Percentiles rank a stretch among this genome's conserved stretches.
These are phyloP conservation scores for Psittacula cyanocephala DNA, from an alignment of 2,113 vertebrate species.

Conservation along the genomic window DNA sequence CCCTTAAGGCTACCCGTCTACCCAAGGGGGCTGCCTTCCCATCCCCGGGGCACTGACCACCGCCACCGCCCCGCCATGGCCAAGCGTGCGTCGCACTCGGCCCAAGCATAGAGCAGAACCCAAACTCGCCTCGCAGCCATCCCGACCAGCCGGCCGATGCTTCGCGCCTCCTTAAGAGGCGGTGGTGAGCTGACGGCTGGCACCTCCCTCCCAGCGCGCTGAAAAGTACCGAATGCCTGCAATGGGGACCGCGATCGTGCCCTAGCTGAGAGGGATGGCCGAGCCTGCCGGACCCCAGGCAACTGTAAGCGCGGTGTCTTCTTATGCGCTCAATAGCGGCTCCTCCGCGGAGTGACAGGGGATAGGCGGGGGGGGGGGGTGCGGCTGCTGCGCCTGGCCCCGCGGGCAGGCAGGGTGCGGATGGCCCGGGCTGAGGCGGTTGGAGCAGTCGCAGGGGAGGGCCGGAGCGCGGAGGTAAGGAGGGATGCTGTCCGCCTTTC, in stretches of 20 bases:
- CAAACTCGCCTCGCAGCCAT: background rate
- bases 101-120: background rate
- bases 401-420: background rate
- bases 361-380: too few species aligned
- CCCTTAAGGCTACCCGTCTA: background rate
- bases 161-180: background rate
- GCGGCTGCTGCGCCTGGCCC: too few species aligned
- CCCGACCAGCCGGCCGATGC: fast-evolving
- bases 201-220: background rate
- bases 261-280: background rate
- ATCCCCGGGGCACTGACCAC: too few species aligned
- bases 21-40: too few species aligned
- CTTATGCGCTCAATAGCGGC: background rate
- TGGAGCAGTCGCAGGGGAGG: background rate
- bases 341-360: background rate
- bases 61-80: background rate
- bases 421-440: too few species aligned
- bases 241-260: background rate
- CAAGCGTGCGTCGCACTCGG: fast-evolving
- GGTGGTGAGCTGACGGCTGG: background rate
- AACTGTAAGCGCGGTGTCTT: background rate
- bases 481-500: too few species aligned
- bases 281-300: background rate
- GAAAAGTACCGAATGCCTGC: background rate
- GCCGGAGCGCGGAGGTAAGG: background rate